Percentiles rank a stretch among this genome's conserved stretches.
Evolutionary conservation across 2,797 vertebrate genomes (phyloP).

Genomic region (Coranthus polyacanthus): DNA sequence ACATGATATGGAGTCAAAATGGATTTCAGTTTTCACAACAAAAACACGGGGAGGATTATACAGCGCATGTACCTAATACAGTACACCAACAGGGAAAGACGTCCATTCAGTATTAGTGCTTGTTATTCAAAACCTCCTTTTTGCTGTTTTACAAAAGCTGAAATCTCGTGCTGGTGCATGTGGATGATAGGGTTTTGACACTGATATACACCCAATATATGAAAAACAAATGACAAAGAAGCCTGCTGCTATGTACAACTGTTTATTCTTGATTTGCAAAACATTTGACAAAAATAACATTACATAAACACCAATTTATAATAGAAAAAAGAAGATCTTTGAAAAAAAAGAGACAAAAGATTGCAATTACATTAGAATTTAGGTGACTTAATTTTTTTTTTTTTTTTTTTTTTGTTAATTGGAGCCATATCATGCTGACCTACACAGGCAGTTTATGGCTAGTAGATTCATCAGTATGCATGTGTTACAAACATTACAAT

Average conservation of each 20-base stretch:
- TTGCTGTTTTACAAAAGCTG: too few relatives aligned
- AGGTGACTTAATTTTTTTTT: slow-evolving; percentile 56
- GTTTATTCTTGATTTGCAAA: slow-evolving; percentile 87
- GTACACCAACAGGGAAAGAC: too few relatives aligned
- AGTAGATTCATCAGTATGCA: slow-evolving; percentile 74
- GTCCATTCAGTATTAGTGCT: too few relatives aligned
- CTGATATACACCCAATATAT: not conserved
- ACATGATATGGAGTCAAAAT: too few relatives aligned
- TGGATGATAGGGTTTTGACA: not conserved
- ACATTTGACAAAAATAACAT: slow-evolving; percentile 84
- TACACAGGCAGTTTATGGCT: slow-evolving; percentile 75
- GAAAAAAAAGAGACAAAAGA: slow-evolving; percentile 72
- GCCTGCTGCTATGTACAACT: slow-evolving; percentile 79
- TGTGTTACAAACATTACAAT: slow-evolving; percentile 73
- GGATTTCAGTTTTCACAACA: too few relatives aligned
- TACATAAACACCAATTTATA: slow-evolving; percentile 83
- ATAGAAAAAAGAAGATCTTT: slow-evolving; percentile 79
- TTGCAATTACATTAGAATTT: slow-evolving; percentile 82
- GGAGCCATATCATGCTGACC: slow-evolving; percentile 73
- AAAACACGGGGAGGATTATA: too few relatives aligned
- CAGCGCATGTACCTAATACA: too few relatives aligned
- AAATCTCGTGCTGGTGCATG: too few relatives aligned
- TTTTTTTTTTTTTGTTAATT: slow-evolving; percentile 60
- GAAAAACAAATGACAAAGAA: slow-evolving; percentile 37
- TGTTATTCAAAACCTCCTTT: too few relatives aligned